A percentile compares a stretch with the other conserved stretches of the same genome.
These are phyloP conservation scores for Teleiodes luculella DNA, from an alignment of 2,888 invertebrate genomes.

Conservation along the genomic window DNA sequence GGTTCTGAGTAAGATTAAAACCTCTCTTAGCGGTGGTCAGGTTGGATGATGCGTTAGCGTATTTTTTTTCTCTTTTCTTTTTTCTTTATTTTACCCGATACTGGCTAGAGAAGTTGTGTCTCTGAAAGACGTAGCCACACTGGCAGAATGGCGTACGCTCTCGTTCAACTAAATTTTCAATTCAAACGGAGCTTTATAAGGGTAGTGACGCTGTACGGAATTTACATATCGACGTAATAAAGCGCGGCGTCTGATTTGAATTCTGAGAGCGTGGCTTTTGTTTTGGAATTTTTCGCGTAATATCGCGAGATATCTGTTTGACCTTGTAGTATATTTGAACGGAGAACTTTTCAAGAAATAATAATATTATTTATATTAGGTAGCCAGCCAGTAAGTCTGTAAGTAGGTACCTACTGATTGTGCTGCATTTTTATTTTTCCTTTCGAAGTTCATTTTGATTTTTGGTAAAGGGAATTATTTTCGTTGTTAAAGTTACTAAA, in stretches of 20 bases:
- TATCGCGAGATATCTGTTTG: neutral
- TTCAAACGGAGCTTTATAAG: slow-evolving; percentile 78
- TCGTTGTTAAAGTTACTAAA: no score
- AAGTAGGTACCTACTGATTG: no score
- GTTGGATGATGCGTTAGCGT: no score
- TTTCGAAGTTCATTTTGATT: no score
- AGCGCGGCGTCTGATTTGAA: slow-evolving; percentile 71
- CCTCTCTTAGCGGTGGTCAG: no score
- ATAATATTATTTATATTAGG: no score
- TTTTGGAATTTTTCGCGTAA: slow-evolving; percentile 19
- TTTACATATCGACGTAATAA: slow-evolving; percentile 79
- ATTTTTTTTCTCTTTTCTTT: slow-evolving; percentile 29
- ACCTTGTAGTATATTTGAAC: neutral
- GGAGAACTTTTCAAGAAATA: no score
- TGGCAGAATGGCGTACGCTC: slow-evolving; percentile 70
- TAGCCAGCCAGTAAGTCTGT: no score
- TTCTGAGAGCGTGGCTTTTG: slow-evolving; percentile 54
- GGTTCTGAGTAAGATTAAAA: no score
- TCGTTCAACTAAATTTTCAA: slow-evolving; percentile 75
- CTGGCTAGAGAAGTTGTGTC: slow-evolving; percentile 55
- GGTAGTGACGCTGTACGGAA: slow-evolving; percentile 77
- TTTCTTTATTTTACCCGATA: neutral
- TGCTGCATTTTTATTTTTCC: no score
- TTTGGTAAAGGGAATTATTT: no score
- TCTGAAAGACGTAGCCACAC: slow-evolving; percentile 75